Evolutionary conservation across 2,113 vertebrate species (phyloP), one percentile per base, ranked within the genome.

Genomic region (Rhinolophus ferrumequinum): DNA sequence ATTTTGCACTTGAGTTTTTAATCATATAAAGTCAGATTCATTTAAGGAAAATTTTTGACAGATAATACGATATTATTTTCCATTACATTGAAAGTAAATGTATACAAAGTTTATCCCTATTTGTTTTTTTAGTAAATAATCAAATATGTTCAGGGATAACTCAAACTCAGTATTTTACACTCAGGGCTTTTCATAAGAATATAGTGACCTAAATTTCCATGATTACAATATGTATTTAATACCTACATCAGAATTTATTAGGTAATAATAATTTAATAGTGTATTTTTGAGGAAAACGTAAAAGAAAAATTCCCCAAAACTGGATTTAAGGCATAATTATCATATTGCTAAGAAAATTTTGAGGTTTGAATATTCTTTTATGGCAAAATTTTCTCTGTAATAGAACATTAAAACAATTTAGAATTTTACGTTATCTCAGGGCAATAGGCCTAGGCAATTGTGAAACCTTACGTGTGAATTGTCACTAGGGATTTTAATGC

Each of bases 41-140:
- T 22, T 69, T 76, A 62, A 26, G 33, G 16, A 80, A 79, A 35
- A 13, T 28, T 84, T 86, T 82, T 54, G 35, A 86, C 10, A 66
- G 6, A 52, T 30, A 85, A 35, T 82, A 28, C 50, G n/a, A 72
- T 35, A 82, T 33, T 70, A 28, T 16, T 70, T 83, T 76, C 33
- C 26, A 62, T 84, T 93, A 28, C 30, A 67, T 19, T 70, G n/a
- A 18, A 77, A 64, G 3, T 50, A 90, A 90, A 79, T 82, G 11
- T 72, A 67, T 72, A 58, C 16, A 24, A 56, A 64, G 1, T 76
- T 83, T 58, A 1, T 84, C 19, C 6, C 0, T 41, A 38, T 82
- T 85, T 66, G 41, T 75, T 82, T 93, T 62, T 82, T 44, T 83
- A 64, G 22, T 85, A 96, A 93, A 92, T 81, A 89, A 81, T 44